A percentile compares a stretch with the other conserved stretches of the same genome.
These are phyloP conservation scores for Nipponia nippon DNA, from an alignment of 2,113 vertebrate genomes.

Conservation along the genomic window DNA sequence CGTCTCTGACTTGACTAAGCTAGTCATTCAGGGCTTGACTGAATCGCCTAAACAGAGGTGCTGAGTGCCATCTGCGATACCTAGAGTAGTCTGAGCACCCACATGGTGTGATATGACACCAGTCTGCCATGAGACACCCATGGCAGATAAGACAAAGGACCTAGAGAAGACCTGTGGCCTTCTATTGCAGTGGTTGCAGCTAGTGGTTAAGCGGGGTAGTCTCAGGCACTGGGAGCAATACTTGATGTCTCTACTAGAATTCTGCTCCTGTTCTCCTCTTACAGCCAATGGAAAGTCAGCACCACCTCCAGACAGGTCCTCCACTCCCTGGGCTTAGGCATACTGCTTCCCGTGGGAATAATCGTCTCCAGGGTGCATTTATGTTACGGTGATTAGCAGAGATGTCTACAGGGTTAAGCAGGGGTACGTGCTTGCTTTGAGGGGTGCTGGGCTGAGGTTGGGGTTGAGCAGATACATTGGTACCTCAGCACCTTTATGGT, in stretches of 20 bases:
- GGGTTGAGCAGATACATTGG: neutral
- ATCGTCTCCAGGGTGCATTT: neutral
- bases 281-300: neutral
- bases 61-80: neutral
- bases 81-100: neutral
- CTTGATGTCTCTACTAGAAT: neutral
- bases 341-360: neutral
- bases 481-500: neutral
- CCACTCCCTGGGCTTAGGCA: neutral
- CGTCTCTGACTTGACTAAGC: neutral
- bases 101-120: no score
- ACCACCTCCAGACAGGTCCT: neutral
- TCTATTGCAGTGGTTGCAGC: neutral
- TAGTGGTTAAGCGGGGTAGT: neutral
- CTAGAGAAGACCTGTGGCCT: neutral
- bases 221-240: neutral
- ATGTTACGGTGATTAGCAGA: neutral
- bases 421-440: accelerated
- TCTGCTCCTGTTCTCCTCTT: neutral
- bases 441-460: neutral
- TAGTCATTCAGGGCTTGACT: neutral
- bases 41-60: neutral
- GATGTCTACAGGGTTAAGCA: neutral
- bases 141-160: neutral
- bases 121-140: neutral